A percentile compares a stretch with the other conserved stretches of the same genome.
phyloP scores from a whole-genome alignment of 2,797 vertebrate species.

The Ptychadena robeensis region DNA sequence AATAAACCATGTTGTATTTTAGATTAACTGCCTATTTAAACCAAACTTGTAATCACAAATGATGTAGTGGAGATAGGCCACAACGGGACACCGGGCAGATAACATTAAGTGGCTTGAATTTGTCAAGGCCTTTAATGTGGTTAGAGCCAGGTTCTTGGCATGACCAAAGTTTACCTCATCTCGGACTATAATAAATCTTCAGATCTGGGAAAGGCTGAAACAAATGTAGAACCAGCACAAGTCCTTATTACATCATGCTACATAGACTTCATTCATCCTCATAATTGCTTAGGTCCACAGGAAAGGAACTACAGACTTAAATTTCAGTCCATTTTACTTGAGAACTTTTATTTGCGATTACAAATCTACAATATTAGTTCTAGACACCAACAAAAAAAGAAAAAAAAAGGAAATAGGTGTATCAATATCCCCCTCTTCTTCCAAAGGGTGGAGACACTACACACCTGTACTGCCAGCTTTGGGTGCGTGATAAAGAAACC shows the following conservation, averaged over 20 bases:
- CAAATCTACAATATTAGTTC: neutral
- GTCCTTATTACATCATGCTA: slow-evolving; percentile 26
- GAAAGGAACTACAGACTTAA: neutral
- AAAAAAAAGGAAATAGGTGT: too few relatives aligned
- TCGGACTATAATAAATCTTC: slow-evolving; percentile 31
- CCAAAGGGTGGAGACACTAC: too few relatives aligned
- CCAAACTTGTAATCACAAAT: slow-evolving; percentile 12
- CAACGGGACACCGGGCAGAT: slow-evolving; percentile 24
- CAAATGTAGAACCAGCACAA: slow-evolving; percentile 7
- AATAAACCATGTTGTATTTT: neutral
- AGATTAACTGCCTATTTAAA: neutral
- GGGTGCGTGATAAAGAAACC: too few relatives aligned
- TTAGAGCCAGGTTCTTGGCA: slow-evolving; percentile 34
- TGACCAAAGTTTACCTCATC: slow-evolving; percentile 32
- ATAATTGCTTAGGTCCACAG: neutral
- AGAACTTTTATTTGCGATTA: slow-evolving; percentile 1
- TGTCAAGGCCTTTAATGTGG: slow-evolving; percentile 30
- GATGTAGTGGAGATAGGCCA: slow-evolving; percentile 26
- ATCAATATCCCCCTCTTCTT: too few relatives aligned
- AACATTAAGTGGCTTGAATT: slow-evolving; percentile 40
- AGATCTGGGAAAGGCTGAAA: slow-evolving; percentile 9
- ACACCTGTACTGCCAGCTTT: too few relatives aligned
- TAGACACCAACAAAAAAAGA: neutral
- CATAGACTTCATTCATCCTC: slow-evolving; percentile 13
- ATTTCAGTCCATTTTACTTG: neutral